These are phyloP conservation scores for Carassius gibelio DNA, from an alignment of 2,113 vertebrate species.

Conservation along the genomic window DNA sequence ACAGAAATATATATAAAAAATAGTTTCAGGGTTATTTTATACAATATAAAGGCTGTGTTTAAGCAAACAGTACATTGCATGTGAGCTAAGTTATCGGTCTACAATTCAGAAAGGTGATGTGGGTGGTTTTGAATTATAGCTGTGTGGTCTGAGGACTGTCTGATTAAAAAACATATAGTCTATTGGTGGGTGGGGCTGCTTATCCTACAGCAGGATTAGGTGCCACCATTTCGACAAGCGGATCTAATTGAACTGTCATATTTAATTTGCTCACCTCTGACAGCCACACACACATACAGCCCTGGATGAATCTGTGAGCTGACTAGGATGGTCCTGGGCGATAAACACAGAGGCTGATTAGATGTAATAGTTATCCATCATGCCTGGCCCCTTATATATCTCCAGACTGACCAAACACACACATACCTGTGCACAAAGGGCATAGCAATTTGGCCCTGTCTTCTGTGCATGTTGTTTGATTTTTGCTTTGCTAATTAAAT, in stretches of 20 bases:
- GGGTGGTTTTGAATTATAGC: constrained; percentile 57
- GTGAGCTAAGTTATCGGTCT: neutral
- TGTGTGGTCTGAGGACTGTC: constrained; percentile 42
- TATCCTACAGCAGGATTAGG: constrained; percentile 39
- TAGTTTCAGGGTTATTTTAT: constrained; percentile 29
- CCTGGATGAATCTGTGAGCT: constrained; percentile 39
- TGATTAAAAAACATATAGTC: constrained; percentile 72
- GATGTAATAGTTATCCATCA: constrained; percentile 41
- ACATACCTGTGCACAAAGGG: constrained; percentile 28
- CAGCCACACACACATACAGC: constrained; percentile 29
- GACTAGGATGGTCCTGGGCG: constrained; percentile 30
- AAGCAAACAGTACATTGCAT: neutral
- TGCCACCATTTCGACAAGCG: constrained; percentile 37
- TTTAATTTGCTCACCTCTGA: constrained; percentile 53
- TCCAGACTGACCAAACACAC: constrained; percentile 21
- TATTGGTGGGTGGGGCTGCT: constrained; percentile 67
- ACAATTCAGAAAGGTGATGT: constrained; percentile 37
- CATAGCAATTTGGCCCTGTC: constrained; percentile 32
- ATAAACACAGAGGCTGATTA: constrained; percentile 44
- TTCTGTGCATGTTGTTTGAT: constrained; percentile 30
- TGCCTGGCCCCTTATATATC: constrained; percentile 20
- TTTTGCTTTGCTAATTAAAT: constrained; percentile 44
- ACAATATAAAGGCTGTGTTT: neutral
- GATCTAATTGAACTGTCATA: constrained; percentile 74
- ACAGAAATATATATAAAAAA: constrained; percentile 50